phyloP scores from a whole-genome alignment of 2,888 invertebrate species.

The Brachyptera risi region DNA sequence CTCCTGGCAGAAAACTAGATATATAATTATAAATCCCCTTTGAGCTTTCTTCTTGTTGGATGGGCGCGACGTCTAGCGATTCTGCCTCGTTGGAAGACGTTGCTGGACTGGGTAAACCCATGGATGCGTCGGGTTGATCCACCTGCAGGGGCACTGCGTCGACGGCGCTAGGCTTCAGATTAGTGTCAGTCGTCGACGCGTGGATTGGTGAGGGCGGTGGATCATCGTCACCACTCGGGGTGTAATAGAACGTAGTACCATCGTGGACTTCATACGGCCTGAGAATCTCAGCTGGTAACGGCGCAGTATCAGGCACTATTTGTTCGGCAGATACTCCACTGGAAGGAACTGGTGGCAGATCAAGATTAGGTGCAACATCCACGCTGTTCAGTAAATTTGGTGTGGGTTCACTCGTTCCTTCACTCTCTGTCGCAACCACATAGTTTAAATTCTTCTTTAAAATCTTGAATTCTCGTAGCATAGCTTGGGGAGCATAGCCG shows the following conservation, averaged over 20 bases:
- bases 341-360: too few species aligned
- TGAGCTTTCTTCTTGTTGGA: background rate
- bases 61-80: background rate
- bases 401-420: background rate
- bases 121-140: background rate
- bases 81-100: too few species aligned
- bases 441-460: conserved; percentile 43
- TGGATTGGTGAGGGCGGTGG: too few species aligned
- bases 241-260: conserved; percentile 11
- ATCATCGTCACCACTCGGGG: background rate
- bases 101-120: background rate
- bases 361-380: background rate
- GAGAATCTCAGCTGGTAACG: too few species aligned
- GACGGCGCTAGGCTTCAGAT: too few species aligned
- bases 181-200: too few species aligned
- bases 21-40: conserved; percentile 8
- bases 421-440: conserved; percentile 45
- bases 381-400: background rate
- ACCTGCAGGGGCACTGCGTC: too few species aligned
- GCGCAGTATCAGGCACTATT: too few species aligned
- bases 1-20: background rate
- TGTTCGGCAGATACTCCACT: too few species aligned
- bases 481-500: conserved; percentile 60
- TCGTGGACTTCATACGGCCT: background rate
- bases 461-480: conserved; percentile 59